Conservation (phyloP, 2,113 vertebrate genomes). For the Morone saxatilis region DNA sequence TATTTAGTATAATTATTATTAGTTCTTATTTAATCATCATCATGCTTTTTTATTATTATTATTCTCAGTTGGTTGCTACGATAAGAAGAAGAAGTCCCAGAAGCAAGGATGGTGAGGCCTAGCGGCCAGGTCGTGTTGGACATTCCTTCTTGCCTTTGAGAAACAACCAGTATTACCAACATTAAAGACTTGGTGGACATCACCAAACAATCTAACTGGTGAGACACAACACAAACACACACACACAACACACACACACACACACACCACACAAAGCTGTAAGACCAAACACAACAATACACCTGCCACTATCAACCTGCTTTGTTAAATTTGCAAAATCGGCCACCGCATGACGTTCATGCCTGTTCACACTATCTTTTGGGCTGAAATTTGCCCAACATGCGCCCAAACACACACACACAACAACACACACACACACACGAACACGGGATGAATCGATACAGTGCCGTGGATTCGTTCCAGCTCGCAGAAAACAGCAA, state of each 20-base stretch:
- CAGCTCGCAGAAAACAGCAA: slow-evolving; percentile 64
- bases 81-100: slow-evolving; percentile 95
- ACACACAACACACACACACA: slow-evolving; percentile 13
- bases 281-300: slow-evolving; percentile 37
- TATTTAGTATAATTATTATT: neutral
- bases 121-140: slow-evolving; percentile 93
- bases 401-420: neutral
- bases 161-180: slow-evolving; percentile 97
- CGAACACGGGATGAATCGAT: too few relatives aligned
- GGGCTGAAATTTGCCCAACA: slow-evolving; percentile 61
- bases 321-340: slow-evolving; percentile 73
- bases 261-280: slow-evolving; percentile 4
- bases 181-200: slow-evolving; percentile 97
- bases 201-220: slow-evolving; percentile 98
- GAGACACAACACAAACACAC: slow-evolving; percentile 60
- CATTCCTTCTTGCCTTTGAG: slow-evolving; percentile 97
- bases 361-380: slow-evolving; percentile 64
- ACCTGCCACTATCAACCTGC: slow-evolving; percentile 76
- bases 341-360: slow-evolving; percentile 69
- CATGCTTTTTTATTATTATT: too few relatives aligned
- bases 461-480: slow-evolving; percentile 66
- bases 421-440: too few relatives aligned
- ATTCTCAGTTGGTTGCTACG: slow-evolving; percentile 89
- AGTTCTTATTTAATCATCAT: too few relatives aligned
- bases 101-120: slow-evolving; percentile 93